Evolutionary conservation across 2,113 vertebrate species (phyloP).

Genomic region (Anser brachyrhynchus): DNA sequence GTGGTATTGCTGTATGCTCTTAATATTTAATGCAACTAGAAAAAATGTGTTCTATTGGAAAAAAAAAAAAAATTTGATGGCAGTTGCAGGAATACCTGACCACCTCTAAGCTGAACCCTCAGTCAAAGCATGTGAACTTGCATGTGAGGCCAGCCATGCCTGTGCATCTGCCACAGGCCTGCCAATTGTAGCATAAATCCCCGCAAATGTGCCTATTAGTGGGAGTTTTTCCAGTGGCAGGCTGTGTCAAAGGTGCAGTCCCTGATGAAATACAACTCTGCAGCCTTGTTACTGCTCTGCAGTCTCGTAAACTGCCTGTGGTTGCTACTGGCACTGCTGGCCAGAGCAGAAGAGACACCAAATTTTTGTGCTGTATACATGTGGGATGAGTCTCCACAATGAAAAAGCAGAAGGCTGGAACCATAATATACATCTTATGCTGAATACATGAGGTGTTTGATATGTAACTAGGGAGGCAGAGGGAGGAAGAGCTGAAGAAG

Average conservation of each 20-base stretch:
- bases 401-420: not conserved
- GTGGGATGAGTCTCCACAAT: not conserved
- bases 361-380: not conserved
- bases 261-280: not conserved
- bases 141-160: not conserved
- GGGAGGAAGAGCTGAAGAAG: not conserved
- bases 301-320: not conserved
- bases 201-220: not conserved
- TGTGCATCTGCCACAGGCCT: fast-evolving
- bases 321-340: not conserved
- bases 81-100: not conserved
- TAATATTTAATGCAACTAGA: not conserved
- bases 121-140: not conserved
- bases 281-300: not conserved
- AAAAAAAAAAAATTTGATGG: not conserved
- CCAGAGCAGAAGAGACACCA: not conserved
- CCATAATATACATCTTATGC: not conserved
- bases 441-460: not conserved
- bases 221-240: not conserved
- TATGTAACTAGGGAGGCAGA: fast-evolving
- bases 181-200: not conserved
- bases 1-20: not conserved
- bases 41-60: not conserved
- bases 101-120: not conserved
- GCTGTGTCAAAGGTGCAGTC: fast-evolving